Percentiles rank a stretch among this genome's conserved stretches.
These are phyloP conservation scores for Donacobius atricapilla DNA, from an alignment of 2,113 vertebrate genomes.

Conservation along the genomic window DNA sequence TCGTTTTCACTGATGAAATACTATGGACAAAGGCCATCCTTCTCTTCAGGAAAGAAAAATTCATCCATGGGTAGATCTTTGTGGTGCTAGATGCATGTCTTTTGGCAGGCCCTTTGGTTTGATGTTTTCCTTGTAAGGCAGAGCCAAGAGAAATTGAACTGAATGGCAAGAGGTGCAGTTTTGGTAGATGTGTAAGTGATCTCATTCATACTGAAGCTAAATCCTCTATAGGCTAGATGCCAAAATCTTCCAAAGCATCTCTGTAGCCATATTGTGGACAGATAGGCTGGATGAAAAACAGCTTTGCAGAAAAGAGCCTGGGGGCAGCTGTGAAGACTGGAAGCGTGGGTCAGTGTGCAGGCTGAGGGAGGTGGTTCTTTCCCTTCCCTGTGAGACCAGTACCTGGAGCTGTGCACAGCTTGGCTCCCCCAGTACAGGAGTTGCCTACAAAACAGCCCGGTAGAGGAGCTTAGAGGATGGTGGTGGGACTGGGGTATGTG, in stretches of 20 bases:
- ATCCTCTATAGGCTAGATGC: not conserved
- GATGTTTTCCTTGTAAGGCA: not conserved
- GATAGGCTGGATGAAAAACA: not conserved
- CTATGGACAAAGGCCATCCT: not conserved
- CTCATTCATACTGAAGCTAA: not conserved
- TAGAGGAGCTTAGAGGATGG: too few species aligned
- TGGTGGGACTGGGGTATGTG: not conserved
- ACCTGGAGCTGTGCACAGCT: not conserved
- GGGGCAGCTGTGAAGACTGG: not conserved
- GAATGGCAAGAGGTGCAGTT: not conserved
- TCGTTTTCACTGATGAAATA: not conserved
- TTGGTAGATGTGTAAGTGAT: not conserved
- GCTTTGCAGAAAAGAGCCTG: not conserved
- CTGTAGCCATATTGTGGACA: not conserved
- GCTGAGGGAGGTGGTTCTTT: not conserved
- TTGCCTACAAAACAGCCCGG: not conserved
- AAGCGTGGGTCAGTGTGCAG: not conserved
- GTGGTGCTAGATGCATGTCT: not conserved
- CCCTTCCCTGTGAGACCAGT: not conserved
- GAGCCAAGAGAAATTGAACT: not conserved
- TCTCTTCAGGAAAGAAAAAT: not conserved
- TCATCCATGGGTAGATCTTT: not conserved
- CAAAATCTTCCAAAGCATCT: not conserved
- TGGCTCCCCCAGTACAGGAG: not conserved
- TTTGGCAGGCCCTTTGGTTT: not conserved